Conservation (phyloP, 2,888 invertebrate species). For the Limnephilus rhombicus region DNA sequence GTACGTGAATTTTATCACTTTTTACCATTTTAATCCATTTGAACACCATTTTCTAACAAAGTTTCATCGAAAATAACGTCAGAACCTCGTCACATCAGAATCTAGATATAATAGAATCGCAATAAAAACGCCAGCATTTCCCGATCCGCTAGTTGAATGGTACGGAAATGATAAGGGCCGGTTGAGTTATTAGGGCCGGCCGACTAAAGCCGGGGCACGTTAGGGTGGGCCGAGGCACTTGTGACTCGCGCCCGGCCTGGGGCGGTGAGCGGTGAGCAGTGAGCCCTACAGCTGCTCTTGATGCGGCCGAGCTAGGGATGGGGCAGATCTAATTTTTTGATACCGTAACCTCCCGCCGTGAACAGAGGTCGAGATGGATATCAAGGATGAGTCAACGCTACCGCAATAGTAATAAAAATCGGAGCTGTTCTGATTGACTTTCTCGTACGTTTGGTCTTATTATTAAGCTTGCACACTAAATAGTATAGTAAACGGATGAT, state of each 20-base stretch:
- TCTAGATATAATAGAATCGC: not conserved
- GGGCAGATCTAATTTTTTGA: slow-evolving; percentile 65
- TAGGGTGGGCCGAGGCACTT: not conserved
- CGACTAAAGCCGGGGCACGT: not conserved
- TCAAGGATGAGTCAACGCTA: slow-evolving; percentile 63
- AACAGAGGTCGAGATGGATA: slow-evolving; percentile 58
- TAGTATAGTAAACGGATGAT: not conserved
- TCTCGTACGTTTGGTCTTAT: slow-evolving; percentile 6
- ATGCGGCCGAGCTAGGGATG: not conserved
- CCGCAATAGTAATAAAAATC: slow-evolving; percentile 51
- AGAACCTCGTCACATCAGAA: not conserved
- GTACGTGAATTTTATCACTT: too few species aligned
- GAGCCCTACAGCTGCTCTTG: slow-evolving; percentile 52
- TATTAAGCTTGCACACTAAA: not conserved
- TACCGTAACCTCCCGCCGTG: slow-evolving; percentile 60
- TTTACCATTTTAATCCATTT: not conserved
- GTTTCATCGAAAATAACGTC: not conserved
- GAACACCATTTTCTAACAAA: not conserved
- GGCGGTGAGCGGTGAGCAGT: too few species aligned
- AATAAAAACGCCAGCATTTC: slow-evolving; percentile 26
- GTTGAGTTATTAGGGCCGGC: slow-evolving; percentile 51
- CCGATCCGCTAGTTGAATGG: slow-evolving; percentile 10
- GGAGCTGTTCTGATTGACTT: slow-evolving; percentile 25
- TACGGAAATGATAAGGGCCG: slow-evolving; percentile 30
- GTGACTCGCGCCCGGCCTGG: not conserved